These are phyloP conservation scores for Trogon melanurus DNA, from an alignment of 2,113 vertebrate genomes.

Conservation along the genomic window DNA sequence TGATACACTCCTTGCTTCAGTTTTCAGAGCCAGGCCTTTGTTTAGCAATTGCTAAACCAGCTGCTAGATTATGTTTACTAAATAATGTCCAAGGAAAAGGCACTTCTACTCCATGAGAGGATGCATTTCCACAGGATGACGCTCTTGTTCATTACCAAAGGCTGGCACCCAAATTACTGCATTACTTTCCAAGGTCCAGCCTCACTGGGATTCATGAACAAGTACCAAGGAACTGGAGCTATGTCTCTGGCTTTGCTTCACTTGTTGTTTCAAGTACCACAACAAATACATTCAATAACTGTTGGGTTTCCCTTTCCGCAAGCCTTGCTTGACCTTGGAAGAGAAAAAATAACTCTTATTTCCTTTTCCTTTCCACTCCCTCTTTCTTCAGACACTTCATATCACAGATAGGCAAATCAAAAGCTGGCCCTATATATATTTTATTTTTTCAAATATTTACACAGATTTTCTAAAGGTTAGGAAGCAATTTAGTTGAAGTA, in stretches of 20 bases:
- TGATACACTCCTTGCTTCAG: not conserved
- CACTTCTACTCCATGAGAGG: not conserved
- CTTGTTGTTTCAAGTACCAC: not conserved
- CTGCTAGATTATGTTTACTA: not conserved
- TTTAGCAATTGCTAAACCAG: not conserved
- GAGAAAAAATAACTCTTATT: not conserved
- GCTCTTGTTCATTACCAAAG: not conserved
- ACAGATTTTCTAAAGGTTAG: not conserved
- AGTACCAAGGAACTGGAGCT: not conserved
- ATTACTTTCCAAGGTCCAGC: not conserved
- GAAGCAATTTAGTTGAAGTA: not conserved
- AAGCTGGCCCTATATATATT: not conserved
- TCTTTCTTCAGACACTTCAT: not conserved
- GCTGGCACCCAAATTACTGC: not conserved
- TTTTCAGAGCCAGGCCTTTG: not conserved
- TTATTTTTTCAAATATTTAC: not conserved
- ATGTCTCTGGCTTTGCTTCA: not conserved
- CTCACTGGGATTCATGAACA: not conserved
- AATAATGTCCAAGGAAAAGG: not conserved
- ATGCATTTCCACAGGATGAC: not conserved
- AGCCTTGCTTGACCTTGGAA: not conserved
- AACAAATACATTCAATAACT: not conserved
- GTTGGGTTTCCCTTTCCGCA: not conserved
- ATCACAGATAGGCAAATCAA: not conserved
- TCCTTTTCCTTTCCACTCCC: not conserved